phyloP scores from a whole-genome alignment of 2,797 vertebrate species.

The Paramormyrops hopkinsi region DNA sequence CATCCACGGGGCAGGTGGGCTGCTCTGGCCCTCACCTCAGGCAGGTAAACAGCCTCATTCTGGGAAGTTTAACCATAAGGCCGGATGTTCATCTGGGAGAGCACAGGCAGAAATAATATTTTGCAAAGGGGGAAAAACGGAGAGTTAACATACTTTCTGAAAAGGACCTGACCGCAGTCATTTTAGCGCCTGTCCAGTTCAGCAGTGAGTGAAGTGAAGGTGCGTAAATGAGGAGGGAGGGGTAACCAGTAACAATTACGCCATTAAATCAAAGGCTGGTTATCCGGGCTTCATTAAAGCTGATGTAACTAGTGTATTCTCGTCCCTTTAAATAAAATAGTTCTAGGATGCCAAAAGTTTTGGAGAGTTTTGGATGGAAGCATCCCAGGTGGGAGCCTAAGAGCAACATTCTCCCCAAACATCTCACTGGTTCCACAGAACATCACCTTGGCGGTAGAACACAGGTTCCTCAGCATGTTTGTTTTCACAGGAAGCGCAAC shows the following conservation, averaged over 20 bases:
- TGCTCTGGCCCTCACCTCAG: not conserved
- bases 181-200: constrained; percentile 28
- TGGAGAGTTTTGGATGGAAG: not conserved
- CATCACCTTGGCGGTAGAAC: not conserved
- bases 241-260: not conserved
- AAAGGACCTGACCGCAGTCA: constrained; percentile 23
- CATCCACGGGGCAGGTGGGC: not conserved
- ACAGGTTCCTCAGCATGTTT: not conserved
- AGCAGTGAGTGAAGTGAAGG: constrained; percentile 23
- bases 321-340: not conserved
- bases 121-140: constrained; percentile 23
- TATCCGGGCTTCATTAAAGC: not conserved
- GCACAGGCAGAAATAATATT: constrained; percentile 25
- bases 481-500: constrained; percentile 73
- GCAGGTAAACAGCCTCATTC: not conserved
- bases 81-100: not conserved
- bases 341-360: not conserved
- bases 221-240: constrained; percentile 25
- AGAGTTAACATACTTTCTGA: constrained; percentile 31
- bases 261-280: not conserved
- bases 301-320: not conserved
- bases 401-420: not conserved
- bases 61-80: not conserved
- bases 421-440: not conserved
- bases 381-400: not conserved